Conservation (phyloP, 2,888 invertebrate species). For the Molanna angustata region DNA sequence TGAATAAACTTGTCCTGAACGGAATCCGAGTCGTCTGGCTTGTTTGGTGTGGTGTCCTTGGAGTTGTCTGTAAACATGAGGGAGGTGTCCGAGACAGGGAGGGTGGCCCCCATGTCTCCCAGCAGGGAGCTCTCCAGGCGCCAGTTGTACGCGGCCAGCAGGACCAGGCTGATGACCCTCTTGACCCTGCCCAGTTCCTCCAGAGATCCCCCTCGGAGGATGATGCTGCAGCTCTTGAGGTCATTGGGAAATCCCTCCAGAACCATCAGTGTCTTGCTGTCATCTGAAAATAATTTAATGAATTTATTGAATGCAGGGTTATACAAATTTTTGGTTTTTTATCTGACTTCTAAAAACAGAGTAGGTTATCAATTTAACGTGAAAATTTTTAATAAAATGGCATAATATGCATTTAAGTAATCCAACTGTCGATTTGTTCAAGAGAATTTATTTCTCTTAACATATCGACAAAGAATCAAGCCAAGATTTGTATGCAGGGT, state of each 20-base stretch:
- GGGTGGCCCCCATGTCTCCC: slow-evolving; percentile 70
- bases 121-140: slow-evolving; percentile 88
- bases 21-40: slow-evolving; percentile 3
- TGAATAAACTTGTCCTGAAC: no score
- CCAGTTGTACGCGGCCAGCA: slow-evolving; percentile 88
- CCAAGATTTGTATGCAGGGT: no score
- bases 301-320: no score
- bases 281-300: slow-evolving; percentile 48
- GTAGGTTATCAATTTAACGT: no score
- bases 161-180: slow-evolving; percentile 75
- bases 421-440: no score
- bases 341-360: no score
- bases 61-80: slow-evolving; percentile 47
- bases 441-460: no score
- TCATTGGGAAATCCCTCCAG: slow-evolving; percentile 86
- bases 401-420: no score
- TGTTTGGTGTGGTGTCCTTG: slow-evolving; percentile 41
- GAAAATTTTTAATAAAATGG: no score
- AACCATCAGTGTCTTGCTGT: slow-evolving; percentile 85
- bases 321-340: no score
- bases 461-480: no score
- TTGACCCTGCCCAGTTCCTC: slow-evolving; percentile 80
- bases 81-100: slow-evolving; percentile 42
- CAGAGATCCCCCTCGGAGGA: slow-evolving; percentile 73
- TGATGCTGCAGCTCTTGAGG: slow-evolving; percentile 81